Evolutionary conservation across 2,888 invertebrate genomes (phyloP).

Genomic region (Drosophila trichaetosa): DNA sequence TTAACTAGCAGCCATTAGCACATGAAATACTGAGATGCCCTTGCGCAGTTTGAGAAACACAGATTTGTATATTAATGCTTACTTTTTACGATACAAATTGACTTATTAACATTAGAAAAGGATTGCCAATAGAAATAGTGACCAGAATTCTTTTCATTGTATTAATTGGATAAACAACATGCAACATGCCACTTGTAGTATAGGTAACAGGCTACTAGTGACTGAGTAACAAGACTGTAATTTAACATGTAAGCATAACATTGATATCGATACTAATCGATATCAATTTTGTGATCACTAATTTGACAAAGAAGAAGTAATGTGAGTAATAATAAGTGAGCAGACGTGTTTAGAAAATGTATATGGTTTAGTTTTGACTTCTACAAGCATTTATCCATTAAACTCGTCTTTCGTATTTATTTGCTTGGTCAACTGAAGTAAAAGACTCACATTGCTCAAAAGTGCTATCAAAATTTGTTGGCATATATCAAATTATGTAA

Average conservation of each 20-base stretch:
- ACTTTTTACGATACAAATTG: neutral
- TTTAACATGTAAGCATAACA: neutral
- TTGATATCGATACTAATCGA: neutral
- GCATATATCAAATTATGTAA: slow-evolving; percentile 12
- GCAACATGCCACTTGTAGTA: too few species aligned
- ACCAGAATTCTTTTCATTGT: too few species aligned
- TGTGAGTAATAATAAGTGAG: neutral
- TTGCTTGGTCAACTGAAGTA: neutral
- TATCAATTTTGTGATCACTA: neutral
- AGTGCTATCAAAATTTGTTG: neutral
- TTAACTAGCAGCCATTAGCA: slow-evolving; percentile 39
- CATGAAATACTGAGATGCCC: slow-evolving; percentile 32
- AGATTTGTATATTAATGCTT: neutral
- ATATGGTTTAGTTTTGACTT: neutral
- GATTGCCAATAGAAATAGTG: neutral
- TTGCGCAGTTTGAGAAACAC: slow-evolving; percentile 5
- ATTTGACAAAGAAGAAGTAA: neutral
- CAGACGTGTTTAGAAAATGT: neutral
- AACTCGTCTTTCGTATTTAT: neutral
- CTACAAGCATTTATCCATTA: neutral
- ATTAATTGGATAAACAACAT: too few species aligned
- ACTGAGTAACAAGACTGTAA: neutral
- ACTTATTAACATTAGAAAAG: neutral
- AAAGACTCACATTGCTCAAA: neutral
- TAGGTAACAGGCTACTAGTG: neutral